phyloP scores from a whole-genome alignment of 2,888 invertebrate species.

The Cacoxenus indagator region DNA sequence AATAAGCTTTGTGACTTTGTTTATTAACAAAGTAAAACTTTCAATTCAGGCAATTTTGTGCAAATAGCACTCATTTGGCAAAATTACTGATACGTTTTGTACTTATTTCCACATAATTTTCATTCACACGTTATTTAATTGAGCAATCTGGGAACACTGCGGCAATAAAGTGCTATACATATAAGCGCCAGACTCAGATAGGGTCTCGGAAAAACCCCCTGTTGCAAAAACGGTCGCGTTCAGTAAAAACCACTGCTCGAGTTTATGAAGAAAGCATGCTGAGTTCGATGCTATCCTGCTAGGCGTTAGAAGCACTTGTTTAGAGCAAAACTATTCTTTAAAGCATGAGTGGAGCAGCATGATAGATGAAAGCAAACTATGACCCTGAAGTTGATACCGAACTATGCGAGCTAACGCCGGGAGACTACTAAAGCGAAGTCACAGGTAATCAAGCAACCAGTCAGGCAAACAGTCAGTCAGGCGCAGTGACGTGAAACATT shows the following conservation, averaged over 20 bases:
- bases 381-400: constrained; percentile 4
- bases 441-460: not conserved
- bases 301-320: constrained; percentile 60
- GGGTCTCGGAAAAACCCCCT: no score
- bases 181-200: no score
- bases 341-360: constrained; percentile 6
- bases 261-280: not conserved
- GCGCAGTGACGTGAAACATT: constrained; percentile 65
- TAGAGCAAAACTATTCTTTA: constrained; percentile 13
- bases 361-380: not conserved
- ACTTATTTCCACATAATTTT: no score
- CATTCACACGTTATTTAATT: no score
- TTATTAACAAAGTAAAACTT: no score
- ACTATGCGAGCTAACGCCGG: constrained; percentile 15
- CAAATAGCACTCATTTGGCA: no score
- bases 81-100: no score
- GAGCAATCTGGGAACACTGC: no score
- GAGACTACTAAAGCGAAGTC: not conserved
- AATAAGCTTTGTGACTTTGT: no score
- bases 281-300: constrained; percentile 41
- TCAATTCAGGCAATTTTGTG: no score
- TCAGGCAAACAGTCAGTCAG: constrained; percentile 47
- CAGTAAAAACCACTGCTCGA: not conserved
- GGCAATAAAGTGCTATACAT: no score
- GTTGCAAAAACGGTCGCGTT: not conserved